Conservation (phyloP, 2,888 invertebrate species). For the Xanthorhoe designata region DNA sequence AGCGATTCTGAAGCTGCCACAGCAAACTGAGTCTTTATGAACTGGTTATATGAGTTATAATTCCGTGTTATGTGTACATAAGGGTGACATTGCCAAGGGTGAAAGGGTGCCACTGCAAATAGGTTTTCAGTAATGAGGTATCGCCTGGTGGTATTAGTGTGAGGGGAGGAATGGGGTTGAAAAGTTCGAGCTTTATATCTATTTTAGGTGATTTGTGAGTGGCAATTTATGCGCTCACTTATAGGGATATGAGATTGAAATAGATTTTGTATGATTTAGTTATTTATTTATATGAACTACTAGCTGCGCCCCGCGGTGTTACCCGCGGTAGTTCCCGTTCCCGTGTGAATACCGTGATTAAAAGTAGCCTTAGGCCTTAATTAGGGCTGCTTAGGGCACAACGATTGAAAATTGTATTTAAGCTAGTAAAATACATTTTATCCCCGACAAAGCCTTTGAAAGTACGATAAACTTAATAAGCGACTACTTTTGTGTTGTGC, state of each 20-base stretch:
- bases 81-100: constrained; percentile 12
- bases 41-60: not conserved
- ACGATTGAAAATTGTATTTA: too few relatives aligned
- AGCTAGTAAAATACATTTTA: too few relatives aligned
- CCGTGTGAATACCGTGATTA: too few relatives aligned
- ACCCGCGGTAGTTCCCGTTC: too few relatives aligned
- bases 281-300: too few relatives aligned
- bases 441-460: too few relatives aligned
- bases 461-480: too few relatives aligned
- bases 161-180: not conserved
- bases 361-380: too few relatives aligned
- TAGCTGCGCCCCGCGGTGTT: too few relatives aligned
- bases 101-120: constrained; percentile 16
- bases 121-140: constrained; percentile 17
- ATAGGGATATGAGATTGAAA: not conserved
- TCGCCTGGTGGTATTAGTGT: constrained; percentile 6
- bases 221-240: not conserved
- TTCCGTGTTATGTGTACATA: not conserved
- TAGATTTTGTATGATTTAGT: not conserved
- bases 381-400: too few relatives aligned
- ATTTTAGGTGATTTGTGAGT: not conserved
- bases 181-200: not conserved
- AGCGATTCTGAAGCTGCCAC: not conserved
- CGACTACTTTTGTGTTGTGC: too few relatives aligned
- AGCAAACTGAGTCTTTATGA: not conserved